Percentiles rank a stretch among this genome's conserved stretches.
phyloP scores from a whole-genome alignment of 1,140 invertebrate genomes.

The Hermatobates lingyangjiaoensis region DNA sequence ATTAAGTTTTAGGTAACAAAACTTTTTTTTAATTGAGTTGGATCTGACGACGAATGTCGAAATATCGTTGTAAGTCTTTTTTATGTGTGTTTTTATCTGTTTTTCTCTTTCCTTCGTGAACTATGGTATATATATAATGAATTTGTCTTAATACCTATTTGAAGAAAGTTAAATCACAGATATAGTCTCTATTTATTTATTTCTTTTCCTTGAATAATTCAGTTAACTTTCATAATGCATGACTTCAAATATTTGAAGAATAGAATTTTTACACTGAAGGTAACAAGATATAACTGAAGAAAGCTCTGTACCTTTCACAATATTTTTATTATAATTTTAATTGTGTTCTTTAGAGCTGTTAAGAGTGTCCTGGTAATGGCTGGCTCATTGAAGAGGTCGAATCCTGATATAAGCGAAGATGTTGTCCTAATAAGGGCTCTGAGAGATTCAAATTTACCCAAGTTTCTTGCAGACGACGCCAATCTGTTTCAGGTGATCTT shows the following conservation, averaged over 20 bases:
- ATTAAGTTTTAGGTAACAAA: too few species aligned
- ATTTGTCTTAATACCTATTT: too few species aligned
- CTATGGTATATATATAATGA: too few species aligned
- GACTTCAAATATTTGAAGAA: neutral
- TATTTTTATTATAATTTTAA: neutral
- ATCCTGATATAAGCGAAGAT: conserved; percentile 61
- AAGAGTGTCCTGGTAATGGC: conserved; percentile 63
- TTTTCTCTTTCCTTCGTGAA: too few species aligned
- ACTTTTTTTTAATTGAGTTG: too few species aligned
- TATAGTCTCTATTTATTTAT: too few species aligned
- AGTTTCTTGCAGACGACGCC: conserved; percentile 73
- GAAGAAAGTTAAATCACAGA: too few species aligned
- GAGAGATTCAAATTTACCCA: conserved; percentile 79
- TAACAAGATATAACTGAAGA: neutral
- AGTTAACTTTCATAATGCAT: too few species aligned
- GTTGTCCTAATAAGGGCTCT: conserved; percentile 62
- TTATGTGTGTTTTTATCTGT: too few species aligned
- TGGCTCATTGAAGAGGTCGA: conserved; percentile 64
- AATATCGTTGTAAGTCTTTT: too few species aligned
- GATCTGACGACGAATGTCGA: too few species aligned
- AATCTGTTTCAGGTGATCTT: conserved; percentile 40
- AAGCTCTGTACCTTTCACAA: neutral
- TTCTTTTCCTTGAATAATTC: too few species aligned
- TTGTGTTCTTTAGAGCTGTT: conserved; percentile 27
- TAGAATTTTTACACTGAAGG: neutral